Base-by-base conservation (phyloP, 2,888 invertebrate genomes). In the Ichneumoninae sp. region DNA sequence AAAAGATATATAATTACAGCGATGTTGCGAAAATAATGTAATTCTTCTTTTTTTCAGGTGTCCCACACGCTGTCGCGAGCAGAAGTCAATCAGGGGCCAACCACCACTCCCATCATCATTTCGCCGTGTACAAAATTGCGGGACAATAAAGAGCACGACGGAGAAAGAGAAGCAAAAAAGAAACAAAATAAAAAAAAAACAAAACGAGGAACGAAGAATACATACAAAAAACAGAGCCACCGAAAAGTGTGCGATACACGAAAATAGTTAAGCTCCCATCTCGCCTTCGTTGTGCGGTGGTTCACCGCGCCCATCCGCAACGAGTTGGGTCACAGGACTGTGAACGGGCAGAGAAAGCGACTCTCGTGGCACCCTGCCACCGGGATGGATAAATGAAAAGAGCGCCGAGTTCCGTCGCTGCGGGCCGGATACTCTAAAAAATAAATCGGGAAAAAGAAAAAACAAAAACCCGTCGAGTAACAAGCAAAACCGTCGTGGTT, bases 381-480 rank as follows among this genome's bases (percentile, higher is more conserved):
- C 47, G 71, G 68, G 26, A 73, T n/a, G 65, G 36, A n/a, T 50
- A 69, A 78, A 83, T 78, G 78, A 83, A 78, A 83, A 83, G 57
- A 40, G 70, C 50, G 66, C 66, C 36, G 36, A 57, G 69, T 50
- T 73, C 50, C 36, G 6, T 63, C 33, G 50, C 54, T 50, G 22
- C 30, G 50, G 30, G 40, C 22, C 69, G 40, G 60, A 47, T 77
- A 66, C 66, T 82, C 36, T 68, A 44, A 40, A 68, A 68, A 78
- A 57, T 68, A 44, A 40, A 65, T 40, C 57, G 60, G 60, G 50
- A n/a, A 44, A 7, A 70, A 33, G 44, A 30, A 74, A 69, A 36
- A 63, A 70, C 10, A 47, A 60, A 76, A 26, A 30, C 16, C 3
- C 8, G 16, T n/a, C n/a, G 10, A 68, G n/a, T 33, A 47, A 73